phyloP scores from a whole-genome alignment of 2,888 invertebrate species.

The Xanthostigma xanthostigma region DNA sequence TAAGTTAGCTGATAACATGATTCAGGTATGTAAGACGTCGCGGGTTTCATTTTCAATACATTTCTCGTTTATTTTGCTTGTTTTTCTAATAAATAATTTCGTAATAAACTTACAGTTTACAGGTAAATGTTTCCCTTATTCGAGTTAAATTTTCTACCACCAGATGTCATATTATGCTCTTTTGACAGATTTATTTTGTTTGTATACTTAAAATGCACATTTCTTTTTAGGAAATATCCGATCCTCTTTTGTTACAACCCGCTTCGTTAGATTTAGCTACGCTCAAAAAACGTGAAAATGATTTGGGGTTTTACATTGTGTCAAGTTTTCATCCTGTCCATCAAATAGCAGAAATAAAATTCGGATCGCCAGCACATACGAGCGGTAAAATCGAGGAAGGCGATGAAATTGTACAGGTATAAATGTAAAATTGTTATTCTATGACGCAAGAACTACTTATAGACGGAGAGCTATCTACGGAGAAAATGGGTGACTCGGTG shows the following conservation, averaged over 20 bases:
- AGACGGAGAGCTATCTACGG: no score
- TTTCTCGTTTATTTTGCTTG: no score
- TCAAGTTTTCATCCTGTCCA: conserved; percentile 67
- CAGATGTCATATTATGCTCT: no score
- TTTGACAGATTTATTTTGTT: background rate
- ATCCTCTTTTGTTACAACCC: conserved; percentile 84
- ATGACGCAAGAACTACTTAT: background rate
- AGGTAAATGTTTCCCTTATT: no score
- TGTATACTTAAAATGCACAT: no score
- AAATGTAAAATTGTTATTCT: conserved; percentile 15
- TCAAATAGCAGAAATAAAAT: conserved; percentile 79
- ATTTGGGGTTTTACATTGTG: conserved; percentile 79
- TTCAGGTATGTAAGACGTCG: conserved; percentile 45
- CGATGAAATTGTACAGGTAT: conserved; percentile 89
- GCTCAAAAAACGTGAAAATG: conserved; percentile 72
- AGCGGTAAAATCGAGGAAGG: conserved; percentile 88
- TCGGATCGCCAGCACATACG: conserved; percentile 82
- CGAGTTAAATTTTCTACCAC: no score
- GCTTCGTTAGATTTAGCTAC: conserved; percentile 80
- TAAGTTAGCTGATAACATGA: conserved; percentile 68
- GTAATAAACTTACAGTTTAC: no score
- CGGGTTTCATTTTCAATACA: no score
- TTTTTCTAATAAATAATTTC: no score
- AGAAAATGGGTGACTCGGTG: no score
- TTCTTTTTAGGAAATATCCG: conserved; percentile 49